These are phyloP conservation scores for Amphipyra berbera DNA, from an alignment of 2,888 invertebrate genomes.

Conservation along the genomic window DNA sequence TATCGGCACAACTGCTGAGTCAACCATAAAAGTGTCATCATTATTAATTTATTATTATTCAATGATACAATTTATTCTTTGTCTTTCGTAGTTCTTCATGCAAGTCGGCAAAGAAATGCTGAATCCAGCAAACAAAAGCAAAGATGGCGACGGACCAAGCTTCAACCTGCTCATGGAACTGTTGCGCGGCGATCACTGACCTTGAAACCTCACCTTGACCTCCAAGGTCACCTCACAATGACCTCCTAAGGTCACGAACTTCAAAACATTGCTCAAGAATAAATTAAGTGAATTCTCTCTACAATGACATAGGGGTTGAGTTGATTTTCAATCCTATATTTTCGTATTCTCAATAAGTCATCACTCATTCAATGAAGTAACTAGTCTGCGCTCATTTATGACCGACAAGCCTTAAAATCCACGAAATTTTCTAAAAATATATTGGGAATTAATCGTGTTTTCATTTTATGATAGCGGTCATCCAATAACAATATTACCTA, in stretches of 20 bases:
- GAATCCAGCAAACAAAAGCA: constrained; percentile 94
- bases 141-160: constrained; percentile 96
- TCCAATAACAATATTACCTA: not conserved
- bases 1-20: too few relatives aligned
- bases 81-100: constrained; percentile 80
- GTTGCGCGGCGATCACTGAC: constrained; percentile 96
- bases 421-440: too few relatives aligned
- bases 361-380: constrained; percentile 32
- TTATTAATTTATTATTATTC: too few relatives aligned
- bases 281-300: constrained; percentile 60
- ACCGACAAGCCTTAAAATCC: constrained; percentile 3
- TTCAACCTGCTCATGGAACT: constrained; percentile 99
- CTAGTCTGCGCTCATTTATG: constrained; percentile 40
- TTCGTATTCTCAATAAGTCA: constrained; percentile 37
- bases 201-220: constrained; percentile 29
- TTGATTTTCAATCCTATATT: constrained; percentile 43
- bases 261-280: constrained; percentile 70
- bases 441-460: too few relatives aligned
- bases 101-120: constrained; percentile 98
- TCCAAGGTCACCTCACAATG: constrained; percentile 30
- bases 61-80: too few relatives aligned
- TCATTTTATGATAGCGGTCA: not conserved
- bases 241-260: constrained; percentile 33
- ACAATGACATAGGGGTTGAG: constrained; percentile 51
- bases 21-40: too few relatives aligned